Conservation (phyloP, 2,888 invertebrate genomes). For the Hirudinaria manillensis region DNA sequence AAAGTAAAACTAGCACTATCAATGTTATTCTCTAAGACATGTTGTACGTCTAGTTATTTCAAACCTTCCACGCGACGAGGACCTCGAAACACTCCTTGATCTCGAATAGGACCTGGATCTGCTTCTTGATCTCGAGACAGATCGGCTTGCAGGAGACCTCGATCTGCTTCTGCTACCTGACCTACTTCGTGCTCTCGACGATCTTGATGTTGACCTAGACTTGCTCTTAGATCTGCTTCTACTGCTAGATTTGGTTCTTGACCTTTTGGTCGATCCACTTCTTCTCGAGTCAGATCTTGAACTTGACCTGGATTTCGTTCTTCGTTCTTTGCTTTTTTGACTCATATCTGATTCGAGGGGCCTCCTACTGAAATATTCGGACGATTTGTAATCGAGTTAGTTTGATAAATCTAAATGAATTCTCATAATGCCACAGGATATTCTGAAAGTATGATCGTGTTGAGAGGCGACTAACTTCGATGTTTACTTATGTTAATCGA, state of each 20-base stretch:
- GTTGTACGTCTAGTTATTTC: no score
- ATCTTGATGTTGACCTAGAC: constrained; percentile 21
- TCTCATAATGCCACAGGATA: no score
- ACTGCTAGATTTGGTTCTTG: constrained; percentile 5
- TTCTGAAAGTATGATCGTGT: no score
- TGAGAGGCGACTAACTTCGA: no score
- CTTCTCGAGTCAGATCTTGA: not conserved
- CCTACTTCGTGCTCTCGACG: constrained; percentile 12
- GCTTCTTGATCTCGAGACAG: constrained; percentile 7
- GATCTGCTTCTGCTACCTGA: constrained; percentile 15
- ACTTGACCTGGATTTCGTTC: constrained; percentile 5
- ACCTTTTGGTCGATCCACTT: constrained; percentile 13
- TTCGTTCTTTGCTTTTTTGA: not conserved
- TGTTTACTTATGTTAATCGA: no score
- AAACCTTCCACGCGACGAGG: no score
- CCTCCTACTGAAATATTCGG: no score
- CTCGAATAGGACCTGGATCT: not conserved
- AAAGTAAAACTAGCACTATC: no score
- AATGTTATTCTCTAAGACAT: no score
- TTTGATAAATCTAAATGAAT: no score
- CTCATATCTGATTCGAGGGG: not conserved
- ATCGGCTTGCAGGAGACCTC: not conserved
- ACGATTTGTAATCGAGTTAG: no score
- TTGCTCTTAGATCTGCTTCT: not conserved
- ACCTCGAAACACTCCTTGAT: constrained; percentile 1